A percentile compares a stretch with the other conserved stretches of the same genome.
Evolutionary conservation across 2,113 vertebrate genomes (phyloP).

Genomic region (Butorides virescens): DNA sequence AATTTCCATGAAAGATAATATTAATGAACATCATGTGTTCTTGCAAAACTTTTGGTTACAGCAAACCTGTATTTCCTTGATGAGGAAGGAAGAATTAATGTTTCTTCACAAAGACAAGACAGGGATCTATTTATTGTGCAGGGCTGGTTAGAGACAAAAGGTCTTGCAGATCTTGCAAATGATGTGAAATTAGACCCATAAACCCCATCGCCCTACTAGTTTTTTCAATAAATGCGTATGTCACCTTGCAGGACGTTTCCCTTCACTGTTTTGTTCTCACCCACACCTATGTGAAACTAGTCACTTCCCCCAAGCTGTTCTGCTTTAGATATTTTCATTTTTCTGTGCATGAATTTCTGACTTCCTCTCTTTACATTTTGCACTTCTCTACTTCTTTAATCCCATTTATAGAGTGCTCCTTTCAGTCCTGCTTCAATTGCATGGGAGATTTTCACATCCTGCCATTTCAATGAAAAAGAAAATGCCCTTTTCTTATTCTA

Average conservation of each 20-base stretch:
- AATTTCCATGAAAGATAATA: neutral
- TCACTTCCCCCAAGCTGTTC: conserved; percentile 25
- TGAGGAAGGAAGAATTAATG: neutral
- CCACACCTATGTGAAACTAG: conserved; percentile 41
- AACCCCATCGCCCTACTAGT: neutral
- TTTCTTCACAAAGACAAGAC: neutral
- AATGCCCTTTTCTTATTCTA: neutral
- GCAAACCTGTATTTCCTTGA: neutral
- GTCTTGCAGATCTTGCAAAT: neutral
- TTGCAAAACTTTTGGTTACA: neutral
- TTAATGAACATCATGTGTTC: neutral
- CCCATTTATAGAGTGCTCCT: neutral
- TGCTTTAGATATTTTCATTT: conserved; percentile 16
- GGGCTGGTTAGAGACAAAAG: neutral
- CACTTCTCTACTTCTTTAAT: conserved; percentile 1
- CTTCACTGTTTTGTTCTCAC: conserved; percentile 21
- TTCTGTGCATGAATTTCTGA: neutral
- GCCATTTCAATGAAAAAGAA: neutral
- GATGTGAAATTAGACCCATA: neutral
- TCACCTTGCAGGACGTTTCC: neutral
- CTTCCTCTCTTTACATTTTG: neutral
- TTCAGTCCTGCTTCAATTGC: neutral
- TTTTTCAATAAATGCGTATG: neutral
- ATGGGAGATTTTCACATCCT: neutral
- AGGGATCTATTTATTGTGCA: neutral